A percentile compares a stretch with the other conserved stretches of the same genome.
phyloP scores from a whole-genome alignment of 2,797 vertebrate genomes.

The Aotus griseimembra region DNA sequence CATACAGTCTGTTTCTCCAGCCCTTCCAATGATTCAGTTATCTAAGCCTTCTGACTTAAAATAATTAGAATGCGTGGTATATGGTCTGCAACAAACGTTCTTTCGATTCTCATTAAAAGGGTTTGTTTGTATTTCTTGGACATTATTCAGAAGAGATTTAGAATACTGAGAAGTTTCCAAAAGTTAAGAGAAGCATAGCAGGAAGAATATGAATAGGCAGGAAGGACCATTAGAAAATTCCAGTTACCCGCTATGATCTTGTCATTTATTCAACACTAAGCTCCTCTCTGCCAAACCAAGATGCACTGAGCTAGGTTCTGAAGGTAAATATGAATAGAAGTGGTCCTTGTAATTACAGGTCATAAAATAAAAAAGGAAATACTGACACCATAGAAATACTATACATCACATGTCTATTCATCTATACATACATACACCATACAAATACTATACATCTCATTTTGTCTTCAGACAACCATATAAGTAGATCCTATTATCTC shows the following conservation, averaged over 20 bases:
- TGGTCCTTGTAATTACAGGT: not conserved
- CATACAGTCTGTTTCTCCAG: not conserved
- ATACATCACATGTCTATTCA: too few species aligned
- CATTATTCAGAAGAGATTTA: not conserved
- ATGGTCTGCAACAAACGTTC: not conserved
- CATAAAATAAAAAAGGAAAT: not conserved
- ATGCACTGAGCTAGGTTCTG: not conserved
- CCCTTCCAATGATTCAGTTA: not conserved
- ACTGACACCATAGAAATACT: not conserved
- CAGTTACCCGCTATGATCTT: not conserved
- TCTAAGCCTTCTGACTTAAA: not conserved
- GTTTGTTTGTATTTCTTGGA: constrained; percentile 7
- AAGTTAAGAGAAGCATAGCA: not conserved
- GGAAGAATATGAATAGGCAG: not conserved
- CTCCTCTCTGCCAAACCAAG: not conserved
- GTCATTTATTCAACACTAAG: not conserved
- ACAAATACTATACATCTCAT: not conserved
- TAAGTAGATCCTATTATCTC: not conserved
- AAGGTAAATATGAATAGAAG: not conserved
- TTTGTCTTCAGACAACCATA: not conserved
- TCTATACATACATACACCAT: too few species aligned
- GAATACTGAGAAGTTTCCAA: not conserved
- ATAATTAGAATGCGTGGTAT: not conserved
- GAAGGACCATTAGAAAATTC: not conserved
- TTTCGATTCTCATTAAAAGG: not conserved